These are phyloP conservation scores for Ctenomys sociabilis DNA, from an alignment of 2,113 vertebrate species.

Conservation along the genomic window DNA sequence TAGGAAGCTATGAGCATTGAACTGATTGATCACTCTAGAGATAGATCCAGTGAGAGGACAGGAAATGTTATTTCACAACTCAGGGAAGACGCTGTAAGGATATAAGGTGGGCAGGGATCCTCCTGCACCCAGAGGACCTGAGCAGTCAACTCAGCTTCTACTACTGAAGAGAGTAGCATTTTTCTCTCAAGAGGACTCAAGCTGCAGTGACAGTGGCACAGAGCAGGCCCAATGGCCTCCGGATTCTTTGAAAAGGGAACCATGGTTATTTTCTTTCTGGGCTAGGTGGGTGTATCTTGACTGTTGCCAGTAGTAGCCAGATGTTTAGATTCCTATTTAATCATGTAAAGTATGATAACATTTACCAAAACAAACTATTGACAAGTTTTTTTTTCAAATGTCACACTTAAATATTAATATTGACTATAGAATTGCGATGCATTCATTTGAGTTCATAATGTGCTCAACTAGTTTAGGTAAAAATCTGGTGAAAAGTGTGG, in stretches of 20 bases:
- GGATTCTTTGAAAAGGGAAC: not conserved
- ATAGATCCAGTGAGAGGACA: not conserved
- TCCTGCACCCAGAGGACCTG: not conserved
- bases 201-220: accelerated
- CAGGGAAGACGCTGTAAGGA: accelerated
- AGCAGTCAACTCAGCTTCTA: not conserved
- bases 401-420: not conserved
- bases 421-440: not conserved
- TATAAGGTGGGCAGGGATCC: too few species aligned
- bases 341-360: not conserved
- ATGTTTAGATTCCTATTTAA: not conserved
- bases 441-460: not conserved
- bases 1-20: conserved; percentile 35
- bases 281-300: not conserved
- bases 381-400: not conserved
- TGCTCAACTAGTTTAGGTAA: not conserved
- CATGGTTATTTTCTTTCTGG: not conserved
- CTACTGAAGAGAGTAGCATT: not conserved
- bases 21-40: conserved; percentile 37
- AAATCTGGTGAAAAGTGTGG: not conserved
- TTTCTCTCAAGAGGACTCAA: not conserved
- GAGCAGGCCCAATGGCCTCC: not conserved
- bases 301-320: not conserved
- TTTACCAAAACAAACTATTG: not conserved
- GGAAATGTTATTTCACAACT: not conserved